A percentile compares a stretch with the other conserved stretches of the same genome.
Conservation (phyloP, 2,113 vertebrate genomes). For the Cairina moschata region DNA sequence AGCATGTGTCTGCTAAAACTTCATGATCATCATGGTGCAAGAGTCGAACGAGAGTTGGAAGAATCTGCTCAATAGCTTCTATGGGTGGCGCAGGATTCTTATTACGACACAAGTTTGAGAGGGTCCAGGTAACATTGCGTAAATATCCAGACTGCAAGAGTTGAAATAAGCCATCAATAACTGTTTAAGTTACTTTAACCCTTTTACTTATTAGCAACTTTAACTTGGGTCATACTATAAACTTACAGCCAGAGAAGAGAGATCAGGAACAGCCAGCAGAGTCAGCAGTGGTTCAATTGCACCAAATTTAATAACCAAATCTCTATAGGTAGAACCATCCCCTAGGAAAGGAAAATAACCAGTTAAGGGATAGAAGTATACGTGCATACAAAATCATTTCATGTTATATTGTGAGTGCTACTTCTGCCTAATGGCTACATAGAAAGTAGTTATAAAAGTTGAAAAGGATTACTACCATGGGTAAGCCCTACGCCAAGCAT, state of each 20-base stretch:
- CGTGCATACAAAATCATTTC: not conserved
- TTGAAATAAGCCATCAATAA: not conserved
- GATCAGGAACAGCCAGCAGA: slow-evolving; percentile 83
- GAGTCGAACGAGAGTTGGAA: slow-evolving; percentile 85
- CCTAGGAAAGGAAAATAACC: slow-evolving; percentile 68
- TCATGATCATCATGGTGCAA: slow-evolving; percentile 84
- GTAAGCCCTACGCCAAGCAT: not conserved
- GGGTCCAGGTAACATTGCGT: slow-evolving; percentile 94
- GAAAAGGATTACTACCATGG: not conserved
- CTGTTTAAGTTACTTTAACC: not conserved
- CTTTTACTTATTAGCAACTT: not conserved
- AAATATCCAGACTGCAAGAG: slow-evolving; percentile 84
- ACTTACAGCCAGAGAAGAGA: slow-evolving; percentile 88
- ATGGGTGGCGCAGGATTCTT: slow-evolving; percentile 95
- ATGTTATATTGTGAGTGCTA: not conserved
- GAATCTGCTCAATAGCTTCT: slow-evolving; percentile 86
- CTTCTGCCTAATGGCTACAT: not conserved
- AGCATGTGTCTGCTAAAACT: slow-evolving; percentile 89
- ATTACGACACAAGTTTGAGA: slow-evolving; percentile 98
- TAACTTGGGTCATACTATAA: not conserved
- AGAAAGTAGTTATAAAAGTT: not conserved
- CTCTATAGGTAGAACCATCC: slow-evolving; percentile 88
- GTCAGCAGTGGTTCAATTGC: slow-evolving; percentile 83
- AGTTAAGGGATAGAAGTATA: not conserved
- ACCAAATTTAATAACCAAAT: slow-evolving; percentile 91